phyloP scores from a whole-genome alignment of 2,888 invertebrate genomes.

The Heliconius cydno region DNA sequence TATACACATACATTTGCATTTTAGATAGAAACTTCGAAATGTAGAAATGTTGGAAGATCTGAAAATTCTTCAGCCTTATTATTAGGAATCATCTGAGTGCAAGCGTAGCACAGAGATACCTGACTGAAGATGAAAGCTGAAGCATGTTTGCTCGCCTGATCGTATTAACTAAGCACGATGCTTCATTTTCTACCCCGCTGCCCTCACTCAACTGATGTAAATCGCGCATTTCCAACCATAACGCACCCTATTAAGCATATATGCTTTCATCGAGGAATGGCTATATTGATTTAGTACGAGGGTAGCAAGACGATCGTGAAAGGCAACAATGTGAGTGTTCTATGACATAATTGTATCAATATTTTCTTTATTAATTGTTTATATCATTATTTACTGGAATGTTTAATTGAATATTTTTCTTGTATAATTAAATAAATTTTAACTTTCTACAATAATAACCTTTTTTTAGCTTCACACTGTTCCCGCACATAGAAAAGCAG shows the following conservation, averaged over 20 bases:
- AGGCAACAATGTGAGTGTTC: conserved; percentile 3
- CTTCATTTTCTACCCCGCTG: conserved; percentile 78
- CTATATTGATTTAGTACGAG: conserved; percentile 55
- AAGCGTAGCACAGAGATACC: conserved; percentile 63
- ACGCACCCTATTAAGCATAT: conserved; percentile 70
- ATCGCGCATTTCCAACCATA: conserved; percentile 69
- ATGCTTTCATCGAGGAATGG: conserved; percentile 61
- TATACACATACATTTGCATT: not conserved
- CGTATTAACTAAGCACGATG: conserved; percentile 80
- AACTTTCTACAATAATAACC: not conserved
- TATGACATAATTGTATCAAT: conserved; percentile 1
- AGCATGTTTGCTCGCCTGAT: conserved; percentile 80
- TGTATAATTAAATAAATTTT: too few species aligned
- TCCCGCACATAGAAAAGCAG: not conserved
- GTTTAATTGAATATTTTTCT: too few species aligned
- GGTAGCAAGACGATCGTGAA: conserved; percentile 32
- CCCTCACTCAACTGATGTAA: conserved; percentile 75
- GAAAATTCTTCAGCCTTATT: conserved; percentile 30
- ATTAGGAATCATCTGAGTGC: conserved; percentile 50
- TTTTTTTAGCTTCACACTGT: not conserved
- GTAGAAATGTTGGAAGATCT: conserved; percentile 11
- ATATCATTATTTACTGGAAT: not conserved
- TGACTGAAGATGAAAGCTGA: conserved; percentile 81
- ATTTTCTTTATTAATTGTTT: not conserved
- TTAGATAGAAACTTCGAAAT: not conserved